These are phyloP conservation scores for Mellilla xanthometata DNA, from an alignment of 2,888 invertebrate species.

Conservation along the genomic window DNA sequence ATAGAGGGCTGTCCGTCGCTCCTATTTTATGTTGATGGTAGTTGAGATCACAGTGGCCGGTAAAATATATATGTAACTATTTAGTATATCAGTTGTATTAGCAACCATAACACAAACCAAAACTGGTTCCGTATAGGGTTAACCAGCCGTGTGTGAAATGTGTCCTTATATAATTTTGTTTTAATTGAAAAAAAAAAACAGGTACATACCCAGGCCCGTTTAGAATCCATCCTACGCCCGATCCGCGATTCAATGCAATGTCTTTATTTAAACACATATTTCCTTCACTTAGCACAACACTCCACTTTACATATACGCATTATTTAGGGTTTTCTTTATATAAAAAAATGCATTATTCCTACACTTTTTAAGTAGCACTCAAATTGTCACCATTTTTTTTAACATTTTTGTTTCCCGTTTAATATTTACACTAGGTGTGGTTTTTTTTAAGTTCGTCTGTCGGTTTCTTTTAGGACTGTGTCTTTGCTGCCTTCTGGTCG, in stretches of 20 bases:
- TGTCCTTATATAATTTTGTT: too few relatives aligned
- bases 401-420: slow-evolving; percentile 1
- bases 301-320: slow-evolving; percentile 16
- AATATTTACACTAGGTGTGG: slow-evolving; percentile 30
- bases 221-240: slow-evolving; percentile 40
- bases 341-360: slow-evolving; percentile 42
- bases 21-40: too few relatives aligned
- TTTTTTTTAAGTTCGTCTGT: slow-evolving; percentile 21
- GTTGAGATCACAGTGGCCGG: too few relatives aligned
- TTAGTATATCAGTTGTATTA: too few relatives aligned
- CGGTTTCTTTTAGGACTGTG: slow-evolving; percentile 46
- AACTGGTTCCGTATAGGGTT: too few relatives aligned
- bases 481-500: slow-evolving; percentile 51
- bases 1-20: too few relatives aligned
- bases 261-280: background rate
- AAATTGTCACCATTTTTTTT: slow-evolving; percentile 15
- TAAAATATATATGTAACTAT: too few relatives aligned
- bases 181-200: too few relatives aligned
- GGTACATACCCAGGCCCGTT: slow-evolving; percentile 62
- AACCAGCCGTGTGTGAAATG: too few relatives aligned
- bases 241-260: slow-evolving; percentile 30
- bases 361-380: slow-evolving; percentile 33
- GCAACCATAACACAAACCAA: too few relatives aligned
- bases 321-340: slow-evolving; percentile 27
- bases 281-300: slow-evolving; percentile 24